Evolutionary conservation across 1,140 invertebrate genomes (phyloP), one percentile per base, ranked within the genome.

Genomic region (Anoplolepis gracilipes): DNA sequence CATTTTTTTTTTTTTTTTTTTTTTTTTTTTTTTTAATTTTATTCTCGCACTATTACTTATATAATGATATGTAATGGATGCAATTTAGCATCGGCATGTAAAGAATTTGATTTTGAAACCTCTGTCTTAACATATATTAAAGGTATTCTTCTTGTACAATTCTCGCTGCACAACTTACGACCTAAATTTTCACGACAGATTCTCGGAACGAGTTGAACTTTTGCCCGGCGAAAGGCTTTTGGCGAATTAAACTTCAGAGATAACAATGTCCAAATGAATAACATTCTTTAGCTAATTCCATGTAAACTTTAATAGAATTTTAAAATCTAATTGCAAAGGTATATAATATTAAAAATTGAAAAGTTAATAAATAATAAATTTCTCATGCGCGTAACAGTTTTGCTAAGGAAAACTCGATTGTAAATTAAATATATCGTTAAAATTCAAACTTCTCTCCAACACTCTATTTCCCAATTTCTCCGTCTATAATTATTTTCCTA

Each of bases 151-250:
- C 11, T 46, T 46, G 42, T 46, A 46, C 42, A 16, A 46, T 46
- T 46, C 13, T 36, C 53, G 72, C 16, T 75, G 30, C 28, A 25
- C 72, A 59, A 59, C 53, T 59, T n/a, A 36, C 39, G 55, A 78
- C 33, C 33, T 65, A 22, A 78, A 78, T 67, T 78, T 67, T 78
- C 33, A 78, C 30, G 59, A 39, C 59, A 36, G 30, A 67, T 49
- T 67, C 33, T 42, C 16, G 1, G n/a, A 53, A 30, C 13, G n/a
- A 78, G 33, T 39, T 76, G 36, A 4, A 61, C 30, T 76, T 62
- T 76, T 76, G 22, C 10, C 11, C 13, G 33, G 25, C 25, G 22
- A 76, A 28, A 42, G 28, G 46, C 55, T 76, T 61, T 62, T 5
- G 36, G 55, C 57, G 73, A 62, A 76, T 53, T 39, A 53, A 76